A percentile compares a stretch with the other conserved stretches of the same genome.
Conservation (phyloP, 2,113 vertebrate genomes). For the Lonchura striata region DNA sequence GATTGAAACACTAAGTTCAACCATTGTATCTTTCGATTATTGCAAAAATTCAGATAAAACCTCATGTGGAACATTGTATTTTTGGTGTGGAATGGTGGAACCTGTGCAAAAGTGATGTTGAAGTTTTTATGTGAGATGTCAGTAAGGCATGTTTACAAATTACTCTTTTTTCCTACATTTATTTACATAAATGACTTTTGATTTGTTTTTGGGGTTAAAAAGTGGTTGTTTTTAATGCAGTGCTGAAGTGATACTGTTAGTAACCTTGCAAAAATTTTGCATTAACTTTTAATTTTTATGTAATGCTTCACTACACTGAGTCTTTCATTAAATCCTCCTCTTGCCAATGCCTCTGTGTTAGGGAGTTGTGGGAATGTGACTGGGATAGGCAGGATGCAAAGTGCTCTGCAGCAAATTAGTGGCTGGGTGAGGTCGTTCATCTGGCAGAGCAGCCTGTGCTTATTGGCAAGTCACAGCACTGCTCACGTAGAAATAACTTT, state of each 20-base stretch:
- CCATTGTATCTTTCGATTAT: not conserved
- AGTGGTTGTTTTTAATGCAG: not conserved
- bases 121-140: not conserved
- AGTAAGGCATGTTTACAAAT: not conserved
- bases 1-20: not conserved
- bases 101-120: not conserved
- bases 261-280: not conserved
- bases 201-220: not conserved
- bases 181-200: not conserved
- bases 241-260: not conserved
- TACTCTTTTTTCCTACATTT: fast-evolving
- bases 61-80: fast-evolving
- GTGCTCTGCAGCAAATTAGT: not conserved
- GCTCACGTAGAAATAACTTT: not conserved
- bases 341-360: fast-evolving
- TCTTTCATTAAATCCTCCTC: not conserved
- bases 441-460: not conserved
- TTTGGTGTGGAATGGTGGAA: not conserved
- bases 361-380: not conserved
- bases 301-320: not conserved
- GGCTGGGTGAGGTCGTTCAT: not conserved
- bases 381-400: not conserved
- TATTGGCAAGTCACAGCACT: not conserved
- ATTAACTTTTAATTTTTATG: not conserved
- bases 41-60: not conserved